Evolutionary conservation across 1,140 invertebrate genomes (phyloP).

Genomic region (Hyposmocoma kahamanoa): DNA sequence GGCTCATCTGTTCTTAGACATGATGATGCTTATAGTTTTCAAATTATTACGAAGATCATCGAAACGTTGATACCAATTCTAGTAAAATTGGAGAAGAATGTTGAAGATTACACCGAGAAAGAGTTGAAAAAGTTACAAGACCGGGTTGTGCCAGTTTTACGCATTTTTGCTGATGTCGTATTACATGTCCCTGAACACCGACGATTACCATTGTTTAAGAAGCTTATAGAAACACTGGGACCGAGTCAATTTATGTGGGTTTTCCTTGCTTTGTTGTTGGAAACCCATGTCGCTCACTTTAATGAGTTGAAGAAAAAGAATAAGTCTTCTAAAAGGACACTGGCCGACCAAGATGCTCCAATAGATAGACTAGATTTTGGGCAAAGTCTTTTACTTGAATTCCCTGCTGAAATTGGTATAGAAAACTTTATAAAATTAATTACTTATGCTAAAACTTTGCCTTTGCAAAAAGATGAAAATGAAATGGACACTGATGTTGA

Average conservation of each 20-base stretch:
- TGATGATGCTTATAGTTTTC: conserved; percentile 95
- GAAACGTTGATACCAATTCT: conserved; percentile 92
- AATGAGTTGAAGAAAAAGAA: conserved; percentile 50
- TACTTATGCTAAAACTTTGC: conserved; percentile 78
- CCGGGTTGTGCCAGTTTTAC: conserved; percentile 80
- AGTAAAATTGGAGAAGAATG: conserved; percentile 71
- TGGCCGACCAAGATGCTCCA: conserved; percentile 57
- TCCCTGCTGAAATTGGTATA: conserved; percentile 77
- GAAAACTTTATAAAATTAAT: conserved; percentile 79
- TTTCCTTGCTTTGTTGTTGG: conserved; percentile 82
- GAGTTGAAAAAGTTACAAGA: conserved; percentile 58
- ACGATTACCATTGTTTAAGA: conserved; percentile 84
- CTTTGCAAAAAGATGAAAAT: conserved; percentile 75
- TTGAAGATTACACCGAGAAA: conserved; percentile 68
- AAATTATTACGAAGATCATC: conserved; percentile 92
- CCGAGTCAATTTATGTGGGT: conserved; percentile 83
- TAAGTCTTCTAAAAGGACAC: conserved; percentile 33
- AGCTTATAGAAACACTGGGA: conserved; percentile 83
- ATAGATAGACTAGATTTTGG: conserved; percentile 81
- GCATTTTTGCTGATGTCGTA: conserved; percentile 92
- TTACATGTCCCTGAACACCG: conserved; percentile 93
- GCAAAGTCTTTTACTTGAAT: conserved; percentile 78
- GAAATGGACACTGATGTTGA: conserved; percentile 42
- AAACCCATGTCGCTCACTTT: conserved; percentile 77
- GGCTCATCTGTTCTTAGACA: conserved; percentile 91